Conservation (phyloP, 2,113 vertebrate species). For the Camelus bactrianus region DNA sequence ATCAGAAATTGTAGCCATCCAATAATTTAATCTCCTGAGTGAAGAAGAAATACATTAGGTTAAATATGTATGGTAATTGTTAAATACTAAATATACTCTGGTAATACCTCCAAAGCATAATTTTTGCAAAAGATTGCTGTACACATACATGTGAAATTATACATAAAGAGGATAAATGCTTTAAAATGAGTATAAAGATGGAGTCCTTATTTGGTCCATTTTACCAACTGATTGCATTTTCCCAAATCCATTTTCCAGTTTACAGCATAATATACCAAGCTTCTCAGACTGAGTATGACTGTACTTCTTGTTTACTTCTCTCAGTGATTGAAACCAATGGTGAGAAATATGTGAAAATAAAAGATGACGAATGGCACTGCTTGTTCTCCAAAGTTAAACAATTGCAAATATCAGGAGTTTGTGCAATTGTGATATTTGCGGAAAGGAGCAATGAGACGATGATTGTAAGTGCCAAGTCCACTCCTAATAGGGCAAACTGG, state of each 20-base stretch:
- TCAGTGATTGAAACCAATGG: not conserved
- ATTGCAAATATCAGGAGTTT: not conserved
- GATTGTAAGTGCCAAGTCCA: not conserved
- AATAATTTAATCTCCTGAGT: not conserved
- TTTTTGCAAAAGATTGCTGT: not conserved
- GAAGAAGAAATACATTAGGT: not conserved
- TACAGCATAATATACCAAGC: not conserved
- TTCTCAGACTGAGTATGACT: not conserved
- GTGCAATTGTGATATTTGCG: conserved; percentile 29
- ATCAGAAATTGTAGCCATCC: not conserved
- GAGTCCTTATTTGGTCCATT: not conserved
- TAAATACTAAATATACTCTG: not conserved
- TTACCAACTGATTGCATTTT: not conserved
- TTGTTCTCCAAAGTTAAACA: not conserved
- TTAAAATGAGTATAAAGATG: not conserved
- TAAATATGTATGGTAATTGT: not conserved
- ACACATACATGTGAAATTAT: not conserved
- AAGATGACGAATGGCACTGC: not conserved
- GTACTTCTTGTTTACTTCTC: not conserved
- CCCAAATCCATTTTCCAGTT: not conserved
- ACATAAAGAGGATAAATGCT: not conserved
- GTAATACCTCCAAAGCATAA: not conserved
- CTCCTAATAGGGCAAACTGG: not conserved
- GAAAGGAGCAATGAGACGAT: not conserved
- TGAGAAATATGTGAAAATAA: not conserved